Evolutionary conservation across 2,113 vertebrate genomes (phyloP).

Genomic region (Ameiurus melas): DNA sequence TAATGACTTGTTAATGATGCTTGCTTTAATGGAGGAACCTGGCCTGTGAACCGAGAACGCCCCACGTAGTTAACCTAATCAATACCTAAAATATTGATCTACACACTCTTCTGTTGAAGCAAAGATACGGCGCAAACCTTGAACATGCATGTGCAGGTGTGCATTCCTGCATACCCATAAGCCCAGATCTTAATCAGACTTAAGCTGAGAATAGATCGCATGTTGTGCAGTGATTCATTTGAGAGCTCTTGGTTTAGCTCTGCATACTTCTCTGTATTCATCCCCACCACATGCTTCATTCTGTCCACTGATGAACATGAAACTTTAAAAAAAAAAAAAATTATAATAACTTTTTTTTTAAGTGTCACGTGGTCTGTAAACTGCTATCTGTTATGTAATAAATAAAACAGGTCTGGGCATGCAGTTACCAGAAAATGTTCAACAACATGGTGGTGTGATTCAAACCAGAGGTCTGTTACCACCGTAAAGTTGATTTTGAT

Average conservation of each 20-base stretch:
- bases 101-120: slow-evolving; percentile 60
- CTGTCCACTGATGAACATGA: slow-evolving; percentile 16
- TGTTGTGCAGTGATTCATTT: slow-evolving; percentile 39
- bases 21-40: slow-evolving; percentile 8
- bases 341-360: too few species aligned
- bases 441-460: not conserved
- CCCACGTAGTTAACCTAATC: slow-evolving; percentile 67
- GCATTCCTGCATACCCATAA: slow-evolving; percentile 40
- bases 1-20: slow-evolving; percentile 25
- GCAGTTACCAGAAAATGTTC: not conserved
- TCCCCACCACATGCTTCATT: not conserved
- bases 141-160: slow-evolving; percentile 38
- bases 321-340: not conserved
- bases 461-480: not conserved
- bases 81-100: slow-evolving; percentile 68
- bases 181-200: not conserved
- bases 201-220: slow-evolving; percentile 61
- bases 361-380: not conserved
- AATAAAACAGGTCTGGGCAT: too few species aligned
- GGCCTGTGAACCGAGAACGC: slow-evolving; percentile 37
- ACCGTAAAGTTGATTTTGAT: not conserved
- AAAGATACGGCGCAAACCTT: slow-evolving; percentile 63
- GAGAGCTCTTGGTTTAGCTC: slow-evolving; percentile 61
- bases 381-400: not conserved
- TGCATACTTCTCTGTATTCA: not conserved